Evolutionary conservation across 2,113 vertebrate genomes (phyloP), one percentile per base, ranked within the genome.

Genomic region (Cisticola juncidis): DNA sequence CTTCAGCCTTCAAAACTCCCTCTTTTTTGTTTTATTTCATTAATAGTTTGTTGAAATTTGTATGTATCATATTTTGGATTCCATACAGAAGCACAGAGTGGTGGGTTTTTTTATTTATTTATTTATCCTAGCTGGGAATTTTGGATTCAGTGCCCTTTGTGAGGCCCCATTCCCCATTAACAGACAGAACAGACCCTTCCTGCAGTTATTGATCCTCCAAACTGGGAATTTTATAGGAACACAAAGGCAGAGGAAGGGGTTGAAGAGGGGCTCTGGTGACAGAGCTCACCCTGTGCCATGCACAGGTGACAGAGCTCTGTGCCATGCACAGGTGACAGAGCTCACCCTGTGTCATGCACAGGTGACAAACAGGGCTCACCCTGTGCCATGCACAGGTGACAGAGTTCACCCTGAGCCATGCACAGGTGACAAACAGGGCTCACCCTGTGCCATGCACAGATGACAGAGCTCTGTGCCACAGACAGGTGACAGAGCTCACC

Each of bases 251-350:
- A 16, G 38, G 26, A 5, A 61, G 47, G 57, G 9, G 14, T 22
- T 61, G 6, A 3, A 14, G 12, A 0, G 4, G 53, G 60, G 13
- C n/a, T 25, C 12, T 83, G 57, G n/a, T 33, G 14, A 48, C 38
- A 1, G 33, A 4, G 57, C 48, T 64, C n/a, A 0, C 16, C 15
- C 24, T n/a, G n/a, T n/a, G n/a, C n/a, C n/a, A n/a, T n/a, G n/a
- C n/a, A n/a, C n/a, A n/a, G n/a, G n/a, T n/a, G n/a, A n/a, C n/a
- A n/a, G n/a, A n/a, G n/a, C n/a, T n/a, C n/a, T n/a, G n/a, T n/a
- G n/a, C n/a, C n/a, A n/a, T n/a, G n/a, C 40, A 12, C 0, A 1
- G 20, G 69, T 48, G 9, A 17, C 35, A 26, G 42, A 17, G n/a
- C 20, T 35, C n/a, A 3, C 19, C 44, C 13, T n/a, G n/a, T n/a